Evolutionary conservation across 2,797 vertebrate species (phyloP).

Genomic region (Enteromius afrohamiltoni): DNA sequence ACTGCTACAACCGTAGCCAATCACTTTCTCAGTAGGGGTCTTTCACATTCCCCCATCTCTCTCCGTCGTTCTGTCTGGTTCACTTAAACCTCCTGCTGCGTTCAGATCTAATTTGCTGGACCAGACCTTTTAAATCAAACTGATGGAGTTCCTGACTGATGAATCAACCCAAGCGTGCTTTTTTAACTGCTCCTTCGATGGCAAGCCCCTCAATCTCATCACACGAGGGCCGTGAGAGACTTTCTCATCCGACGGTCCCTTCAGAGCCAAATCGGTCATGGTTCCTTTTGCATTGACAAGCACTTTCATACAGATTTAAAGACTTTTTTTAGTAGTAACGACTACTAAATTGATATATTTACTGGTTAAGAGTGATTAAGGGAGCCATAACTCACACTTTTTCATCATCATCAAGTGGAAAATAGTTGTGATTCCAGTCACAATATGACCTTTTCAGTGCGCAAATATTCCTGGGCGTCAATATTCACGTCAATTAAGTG

Average conservation of each 20-base stretch:
- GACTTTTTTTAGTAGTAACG: not conserved
- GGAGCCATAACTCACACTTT: not conserved
- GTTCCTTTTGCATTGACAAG: conserved; percentile 10
- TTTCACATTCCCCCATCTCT: conserved; percentile 10
- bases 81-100: not conserved
- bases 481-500: conserved; percentile 1
- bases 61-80: not conserved
- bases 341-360: not conserved
- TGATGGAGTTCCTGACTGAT: conserved; percentile 42
- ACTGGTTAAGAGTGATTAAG: not conserved
- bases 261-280: conserved; percentile 4
- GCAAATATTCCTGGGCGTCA: not conserved
- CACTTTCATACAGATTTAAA: not conserved
- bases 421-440: not conserved
- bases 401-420: not conserved
- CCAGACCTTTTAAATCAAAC: conserved; percentile 45
- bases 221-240: not conserved
- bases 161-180: conserved; percentile 27
- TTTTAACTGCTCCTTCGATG: conserved; percentile 42
- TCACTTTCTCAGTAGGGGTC: conserved; percentile 45
- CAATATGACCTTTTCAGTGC: not conserved
- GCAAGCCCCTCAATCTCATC: conserved; percentile 27
- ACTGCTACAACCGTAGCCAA: conserved; percentile 21
- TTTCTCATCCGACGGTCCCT: not conserved
- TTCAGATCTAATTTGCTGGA: conserved; percentile 43